phyloP scores from a whole-genome alignment of 2,888 invertebrate genomes.

The Agrotis segetum region DNA sequence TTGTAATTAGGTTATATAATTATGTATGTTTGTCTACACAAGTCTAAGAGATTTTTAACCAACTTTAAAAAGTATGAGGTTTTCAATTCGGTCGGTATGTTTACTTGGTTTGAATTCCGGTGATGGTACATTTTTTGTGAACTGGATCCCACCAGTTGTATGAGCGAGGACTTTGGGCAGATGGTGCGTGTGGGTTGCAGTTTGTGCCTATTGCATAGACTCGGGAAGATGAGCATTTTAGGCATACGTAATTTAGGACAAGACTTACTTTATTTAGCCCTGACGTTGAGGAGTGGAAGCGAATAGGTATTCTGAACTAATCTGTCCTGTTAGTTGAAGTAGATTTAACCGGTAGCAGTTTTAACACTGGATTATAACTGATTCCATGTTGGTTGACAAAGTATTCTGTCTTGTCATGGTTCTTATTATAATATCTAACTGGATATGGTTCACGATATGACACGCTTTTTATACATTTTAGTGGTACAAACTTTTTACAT shows the following conservation, averaged over 20 bases:
- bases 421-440: not conserved
- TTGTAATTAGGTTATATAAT: conserved; percentile 7
- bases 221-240: not conserved
- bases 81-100: no score
- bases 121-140: not conserved
- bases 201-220: not conserved
- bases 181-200: not conserved
- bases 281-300: not conserved
- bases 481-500: conserved; percentile 23
- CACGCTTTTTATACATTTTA: conserved; percentile 19
- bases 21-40: no score
- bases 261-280: not conserved
- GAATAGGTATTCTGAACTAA: not conserved
- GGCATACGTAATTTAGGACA: not conserved
- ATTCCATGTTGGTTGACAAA: not conserved
- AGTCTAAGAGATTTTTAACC: no score
- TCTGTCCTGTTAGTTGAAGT: not conserved
- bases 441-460: conserved; percentile 20
- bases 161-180: not conserved
- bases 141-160: not conserved
- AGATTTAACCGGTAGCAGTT: not conserved
- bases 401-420: not conserved
- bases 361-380: not conserved
- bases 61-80: no score
- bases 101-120: no score